Evolutionary conservation across 2,888 invertebrate species (phyloP), one percentile per base, ranked within the genome.

Genomic region (Chorisops tibialis): DNA sequence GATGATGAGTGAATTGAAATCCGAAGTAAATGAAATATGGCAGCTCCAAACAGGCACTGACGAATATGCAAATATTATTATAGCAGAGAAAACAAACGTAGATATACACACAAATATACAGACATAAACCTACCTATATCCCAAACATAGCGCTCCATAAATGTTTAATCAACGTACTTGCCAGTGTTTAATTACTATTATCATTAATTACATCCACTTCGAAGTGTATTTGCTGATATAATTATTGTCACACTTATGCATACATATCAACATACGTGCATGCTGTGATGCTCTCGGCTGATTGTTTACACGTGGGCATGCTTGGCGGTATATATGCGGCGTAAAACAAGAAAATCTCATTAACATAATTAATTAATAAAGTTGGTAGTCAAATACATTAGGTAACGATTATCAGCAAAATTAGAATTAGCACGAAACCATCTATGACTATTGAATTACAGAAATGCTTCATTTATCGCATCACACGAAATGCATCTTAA

Each of bases 301-400:
- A 56, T 56, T 56, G 45, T 56, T 56, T 56, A 56, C 56, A 43
- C 43, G 45, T 45, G 56, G 56, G 19, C 39, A 18, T 56, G 56
- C 45, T 56, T 56, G 56, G 43, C 21, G 56, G 56, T 47, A 45
- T 61, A 35, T 61, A 30, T 52, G 61, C 51, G 58, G 54, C 38
- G 48, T 39, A 60, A 49, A 60, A 69, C 69, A 69, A 66, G 67
- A 65, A 68, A 68, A 68, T 69, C 68, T 62, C 69, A 69, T 69
- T 69, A 69, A 63, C 66, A 67, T 68, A 68, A 69, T 69, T 69
- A 69, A 69, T 69, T 68, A 69, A 68, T 67, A 67, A 68, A 66
- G 65, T 66, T 64, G 64, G 66, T 67, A 68, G 67, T 66, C 66
- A 67, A 66, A 67, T 65, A 67, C 63, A 67, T 68, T 67, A 68